These are phyloP conservation scores for Polypterus senegalus DNA, from an alignment of 2,113 vertebrate genomes.

Conservation along the genomic window DNA sequence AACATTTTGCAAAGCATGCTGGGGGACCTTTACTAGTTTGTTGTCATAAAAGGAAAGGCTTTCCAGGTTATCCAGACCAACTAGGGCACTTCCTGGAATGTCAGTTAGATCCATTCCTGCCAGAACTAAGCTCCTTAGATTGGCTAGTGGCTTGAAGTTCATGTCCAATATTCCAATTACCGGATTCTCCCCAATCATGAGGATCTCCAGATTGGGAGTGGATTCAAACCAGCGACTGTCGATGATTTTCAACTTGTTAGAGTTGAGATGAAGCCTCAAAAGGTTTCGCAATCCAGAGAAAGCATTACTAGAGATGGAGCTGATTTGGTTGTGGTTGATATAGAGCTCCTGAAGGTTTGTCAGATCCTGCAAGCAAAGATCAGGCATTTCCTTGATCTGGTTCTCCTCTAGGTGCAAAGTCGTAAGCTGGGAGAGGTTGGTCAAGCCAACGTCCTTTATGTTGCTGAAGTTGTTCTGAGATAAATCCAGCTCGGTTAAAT, in stretches of 20 bases:
- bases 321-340: constrained; percentile 96
- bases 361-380: constrained; percentile 83
- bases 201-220: constrained; percentile 88
- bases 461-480: constrained; percentile 94
- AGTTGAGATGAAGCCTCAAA: constrained; percentile 88
- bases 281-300: constrained; percentile 80
- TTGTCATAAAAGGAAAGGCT: constrained; percentile 97
- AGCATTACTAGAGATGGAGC: constrained; percentile 75
- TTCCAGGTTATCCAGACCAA: constrained; percentile 89
- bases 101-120: constrained; percentile 96
- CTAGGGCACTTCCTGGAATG: constrained; percentile 84
- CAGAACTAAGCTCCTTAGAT: constrained; percentile 81
- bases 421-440: constrained; percentile 83
- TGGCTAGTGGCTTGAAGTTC: constrained; percentile 83
- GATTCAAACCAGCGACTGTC: constrained; percentile 90
- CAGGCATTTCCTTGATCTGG: constrained; percentile 82
- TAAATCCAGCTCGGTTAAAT: constrained; percentile 88
- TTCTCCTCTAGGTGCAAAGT: constrained; percentile 95
- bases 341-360: constrained; percentile 90
- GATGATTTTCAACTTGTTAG: constrained; percentile 81
- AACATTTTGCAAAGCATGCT: constrained; percentile 84
- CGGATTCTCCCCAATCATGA: constrained; percentile 97
- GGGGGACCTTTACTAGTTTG: constrained; percentile 74
- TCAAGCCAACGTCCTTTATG: constrained; percentile 79
- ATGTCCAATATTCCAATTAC: constrained; percentile 84